phyloP scores from a whole-genome alignment of 1,140 invertebrate genomes.

The Papilio machaon region DNA sequence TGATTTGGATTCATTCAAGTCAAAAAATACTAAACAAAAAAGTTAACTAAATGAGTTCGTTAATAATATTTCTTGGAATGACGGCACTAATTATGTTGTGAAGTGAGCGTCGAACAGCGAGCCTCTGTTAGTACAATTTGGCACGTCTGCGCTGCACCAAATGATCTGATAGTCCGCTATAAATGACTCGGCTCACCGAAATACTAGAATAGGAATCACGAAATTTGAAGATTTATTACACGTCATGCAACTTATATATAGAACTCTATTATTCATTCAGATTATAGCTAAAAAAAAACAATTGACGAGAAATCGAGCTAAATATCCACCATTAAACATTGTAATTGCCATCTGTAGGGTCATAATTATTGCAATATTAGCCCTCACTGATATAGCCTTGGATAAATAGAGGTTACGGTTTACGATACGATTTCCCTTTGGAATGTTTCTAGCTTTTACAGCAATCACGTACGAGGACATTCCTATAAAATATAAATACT shows the following conservation, averaged over 20 bases:
- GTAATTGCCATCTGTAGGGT: background rate
- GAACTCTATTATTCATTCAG: too few relatives aligned
- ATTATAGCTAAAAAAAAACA: background rate
- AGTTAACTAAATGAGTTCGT: conserved; percentile 24
- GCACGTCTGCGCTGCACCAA: conserved; percentile 49
- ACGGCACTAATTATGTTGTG: conserved; percentile 48
- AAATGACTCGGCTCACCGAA: background rate
- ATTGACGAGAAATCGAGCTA: background rate
- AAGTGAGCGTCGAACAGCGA: conserved; percentile 43
- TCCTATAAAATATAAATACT: background rate
- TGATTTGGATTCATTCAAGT: background rate
- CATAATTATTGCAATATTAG: background rate
- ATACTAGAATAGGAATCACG: background rate
- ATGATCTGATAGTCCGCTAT: conserved; percentile 44
- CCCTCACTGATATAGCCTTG: background rate
- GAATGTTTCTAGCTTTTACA: background rate
- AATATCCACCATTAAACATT: background rate
- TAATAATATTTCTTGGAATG: conserved; percentile 16
- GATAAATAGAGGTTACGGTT: background rate
- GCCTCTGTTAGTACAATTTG: conserved; percentile 53
- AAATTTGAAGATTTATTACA: background rate
- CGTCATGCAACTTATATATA: too few relatives aligned
- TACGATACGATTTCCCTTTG: background rate
- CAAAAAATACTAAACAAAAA: background rate
- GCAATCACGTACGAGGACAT: background rate